These are phyloP conservation scores for Coelopa pilipes DNA, from an alignment of 2,888 invertebrate genomes.

Conservation along the genomic window DNA sequence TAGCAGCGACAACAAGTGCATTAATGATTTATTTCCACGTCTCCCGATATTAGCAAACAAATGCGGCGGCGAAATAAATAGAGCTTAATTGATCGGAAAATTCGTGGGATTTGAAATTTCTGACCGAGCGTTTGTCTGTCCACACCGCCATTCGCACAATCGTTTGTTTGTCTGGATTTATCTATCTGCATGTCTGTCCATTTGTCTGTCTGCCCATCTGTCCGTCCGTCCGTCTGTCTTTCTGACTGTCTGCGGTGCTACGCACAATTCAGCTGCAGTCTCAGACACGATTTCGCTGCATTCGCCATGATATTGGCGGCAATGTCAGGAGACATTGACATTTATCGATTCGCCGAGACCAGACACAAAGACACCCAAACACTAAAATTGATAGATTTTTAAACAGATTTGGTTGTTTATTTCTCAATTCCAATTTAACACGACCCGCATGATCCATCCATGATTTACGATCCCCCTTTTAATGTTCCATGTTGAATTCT, in stretches of 20 bases:
- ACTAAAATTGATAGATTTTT: background rate
- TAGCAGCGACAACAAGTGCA: background rate
- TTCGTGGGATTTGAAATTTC: background rate
- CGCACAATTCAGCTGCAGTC: too few relatives aligned
- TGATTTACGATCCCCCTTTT: too few relatives aligned
- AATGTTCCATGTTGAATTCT: too few relatives aligned
- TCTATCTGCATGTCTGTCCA: background rate
- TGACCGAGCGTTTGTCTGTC: background rate
- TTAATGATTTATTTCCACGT: conserved; percentile 1
- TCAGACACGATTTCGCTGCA: too few relatives aligned
- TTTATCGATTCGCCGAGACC: background rate
- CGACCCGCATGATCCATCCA: too few relatives aligned
- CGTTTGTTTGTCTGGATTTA: background rate
- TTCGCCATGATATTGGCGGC: too few relatives aligned
- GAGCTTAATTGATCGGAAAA: conserved; percentile 5
- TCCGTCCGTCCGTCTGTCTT: too few relatives aligned
- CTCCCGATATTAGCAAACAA: background rate
- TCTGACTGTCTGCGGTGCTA: too few relatives aligned
- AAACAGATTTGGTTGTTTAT: too few relatives aligned
- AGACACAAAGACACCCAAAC: too few relatives aligned
- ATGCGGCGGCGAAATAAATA: background rate
- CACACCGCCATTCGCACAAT: background rate
- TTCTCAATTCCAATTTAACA: too few relatives aligned
- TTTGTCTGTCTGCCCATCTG: background rate
- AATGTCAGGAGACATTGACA: background rate